Percentiles rank a stretch among this genome's conserved stretches.
Evolutionary conservation across 2,888 invertebrate species (phyloP).

Genomic region (Sinopyrophorus schimmeli): DNA sequence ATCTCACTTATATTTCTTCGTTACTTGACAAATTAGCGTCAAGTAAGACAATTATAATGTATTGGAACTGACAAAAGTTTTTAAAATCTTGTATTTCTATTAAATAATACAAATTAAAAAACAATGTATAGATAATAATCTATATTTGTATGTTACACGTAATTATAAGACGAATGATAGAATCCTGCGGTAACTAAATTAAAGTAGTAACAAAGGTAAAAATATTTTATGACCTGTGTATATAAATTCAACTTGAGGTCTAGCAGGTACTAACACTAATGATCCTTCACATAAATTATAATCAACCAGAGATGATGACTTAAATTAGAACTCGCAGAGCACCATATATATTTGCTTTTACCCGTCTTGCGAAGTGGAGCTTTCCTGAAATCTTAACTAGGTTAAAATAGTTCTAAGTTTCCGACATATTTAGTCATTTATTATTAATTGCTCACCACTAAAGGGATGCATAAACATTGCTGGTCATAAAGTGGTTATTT

Average conservation of each 20-base stretch:
- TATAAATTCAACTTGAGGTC: conserved; percentile 42
- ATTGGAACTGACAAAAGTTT: too few relatives aligned
- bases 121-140: too few relatives aligned
- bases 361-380: conserved; percentile 33
- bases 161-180: too few relatives aligned
- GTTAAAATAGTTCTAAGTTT: conserved; percentile 44
- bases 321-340: conserved; percentile 40
- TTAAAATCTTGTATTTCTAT: too few relatives aligned
- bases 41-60: too few relatives aligned
- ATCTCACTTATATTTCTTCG: too few relatives aligned
- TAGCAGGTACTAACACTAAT: conserved; percentile 41
- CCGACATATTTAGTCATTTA: conserved; percentile 38
- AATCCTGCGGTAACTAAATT: too few relatives aligned
- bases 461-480: conserved; percentile 9
- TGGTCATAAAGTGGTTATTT: conserved; percentile 4
- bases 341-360: conserved; percentile 17
- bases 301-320: conserved; percentile 45
- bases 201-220: conserved; percentile 16
- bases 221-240: conserved; percentile 34
- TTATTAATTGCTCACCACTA: conserved; percentile 33
- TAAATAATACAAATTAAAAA: too few relatives aligned
- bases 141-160: too few relatives aligned
- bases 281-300: conserved; percentile 48
- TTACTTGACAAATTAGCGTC: too few relatives aligned
- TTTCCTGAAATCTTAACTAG: conserved; percentile 44